A percentile compares a stretch with the other conserved stretches of the same genome.
Conservation (phyloP, 1,140 invertebrate species). For the Ceratina calcarata region DNA sequence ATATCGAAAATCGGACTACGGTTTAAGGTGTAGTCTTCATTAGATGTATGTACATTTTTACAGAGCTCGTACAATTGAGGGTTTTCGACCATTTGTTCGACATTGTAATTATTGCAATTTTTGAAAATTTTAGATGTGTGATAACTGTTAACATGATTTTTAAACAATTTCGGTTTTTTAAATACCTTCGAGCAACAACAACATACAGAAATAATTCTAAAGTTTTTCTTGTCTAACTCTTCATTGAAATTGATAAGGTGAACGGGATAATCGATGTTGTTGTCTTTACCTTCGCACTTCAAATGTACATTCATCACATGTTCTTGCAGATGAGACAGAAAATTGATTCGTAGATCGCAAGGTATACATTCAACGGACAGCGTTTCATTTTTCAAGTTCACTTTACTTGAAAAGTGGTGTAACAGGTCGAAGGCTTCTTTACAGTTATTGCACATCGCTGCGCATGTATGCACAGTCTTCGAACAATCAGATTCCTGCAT, state of each 20-base stretch:
- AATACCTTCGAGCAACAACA: slow-evolving; percentile 21
- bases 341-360: slow-evolving; percentile 11
- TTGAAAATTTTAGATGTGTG: background rate
- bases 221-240: background rate
- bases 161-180: background rate
- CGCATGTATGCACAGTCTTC: background rate
- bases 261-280: background rate
- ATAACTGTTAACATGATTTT: background rate
- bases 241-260: background rate
- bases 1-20: background rate
- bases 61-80: background rate
- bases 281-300: background rate
- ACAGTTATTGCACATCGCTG: slow-evolving; percentile 26
- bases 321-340: slow-evolving; percentile 12
- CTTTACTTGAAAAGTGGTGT: slow-evolving; percentile 13
- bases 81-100: background rate
- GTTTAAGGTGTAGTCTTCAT: background rate
- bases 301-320: slow-evolving; percentile 34
- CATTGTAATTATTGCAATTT: too few relatives aligned
- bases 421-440: slow-evolving; percentile 3
- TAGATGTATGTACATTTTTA: background rate
- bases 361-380: slow-evolving; percentile 23
- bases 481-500: background rate
- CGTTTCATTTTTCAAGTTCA: slow-evolving; percentile 11
- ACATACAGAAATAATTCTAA: background rate